Conservation (phyloP, 2,113 vertebrate species). For the Gambusia affinis region DNA sequence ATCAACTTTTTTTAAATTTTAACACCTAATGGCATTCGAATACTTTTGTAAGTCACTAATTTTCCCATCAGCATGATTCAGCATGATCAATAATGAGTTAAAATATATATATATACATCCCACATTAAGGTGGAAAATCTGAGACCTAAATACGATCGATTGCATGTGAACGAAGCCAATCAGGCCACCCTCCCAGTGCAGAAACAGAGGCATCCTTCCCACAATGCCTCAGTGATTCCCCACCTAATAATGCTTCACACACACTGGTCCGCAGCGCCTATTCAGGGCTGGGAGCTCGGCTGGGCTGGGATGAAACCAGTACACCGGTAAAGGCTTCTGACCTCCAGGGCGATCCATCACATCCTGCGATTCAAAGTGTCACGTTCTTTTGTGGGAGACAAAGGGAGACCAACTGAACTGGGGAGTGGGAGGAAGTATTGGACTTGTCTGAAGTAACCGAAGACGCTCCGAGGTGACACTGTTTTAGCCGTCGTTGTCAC, state of each 20-base stretch:
- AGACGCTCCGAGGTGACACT: slow-evolving; percentile 71
- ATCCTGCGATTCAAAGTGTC: slow-evolving; percentile 78
- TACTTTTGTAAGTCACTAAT: background rate
- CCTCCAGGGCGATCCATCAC: slow-evolving; percentile 80
- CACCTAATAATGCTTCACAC: slow-evolving; percentile 58
- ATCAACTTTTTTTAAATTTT: no score
- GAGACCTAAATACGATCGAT: slow-evolving; percentile 15
- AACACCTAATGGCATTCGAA: background rate
- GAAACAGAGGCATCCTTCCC: slow-evolving; percentile 43
- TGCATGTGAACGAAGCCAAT: slow-evolving; percentile 26
- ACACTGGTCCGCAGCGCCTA: slow-evolving; percentile 50
- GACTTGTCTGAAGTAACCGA: slow-evolving; percentile 79
- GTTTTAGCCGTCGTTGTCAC: slow-evolving; percentile 70
- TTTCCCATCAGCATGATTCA: background rate
- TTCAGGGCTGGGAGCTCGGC: slow-evolving; percentile 58
- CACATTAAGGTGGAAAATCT: slow-evolving; percentile 5
- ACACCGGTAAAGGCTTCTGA: slow-evolving; percentile 75
- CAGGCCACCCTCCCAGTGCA: background rate
- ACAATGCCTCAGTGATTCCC: slow-evolving; percentile 54
- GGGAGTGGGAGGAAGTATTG: slow-evolving; percentile 80
- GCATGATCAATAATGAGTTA: no score
- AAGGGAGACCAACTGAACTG: slow-evolving; percentile 71
- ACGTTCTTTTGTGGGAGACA: slow-evolving; percentile 74
- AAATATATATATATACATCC: background rate
- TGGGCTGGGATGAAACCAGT: slow-evolving; percentile 72